Evolutionary conservation across 2,888 invertebrate species (phyloP), one percentile per base, ranked within the genome.

Genomic region (Abscondita cerata): DNA sequence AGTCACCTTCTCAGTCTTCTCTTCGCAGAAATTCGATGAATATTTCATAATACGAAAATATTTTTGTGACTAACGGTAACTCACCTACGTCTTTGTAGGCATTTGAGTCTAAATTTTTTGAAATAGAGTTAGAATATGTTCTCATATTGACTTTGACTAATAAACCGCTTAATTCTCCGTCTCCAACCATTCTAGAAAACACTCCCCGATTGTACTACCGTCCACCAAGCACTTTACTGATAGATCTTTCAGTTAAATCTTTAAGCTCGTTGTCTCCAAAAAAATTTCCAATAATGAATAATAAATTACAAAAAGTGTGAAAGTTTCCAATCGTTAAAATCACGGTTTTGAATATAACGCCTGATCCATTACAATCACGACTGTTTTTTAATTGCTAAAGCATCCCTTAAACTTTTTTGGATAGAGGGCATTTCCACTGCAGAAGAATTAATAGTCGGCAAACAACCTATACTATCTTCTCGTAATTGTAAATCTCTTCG

Each of bases 231-330:
- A 33, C 34, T 34, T 33, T 34, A 1, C 1, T 34, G 1, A 51
- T 33, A 9, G 51, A 51, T 6, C 51, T 36, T 16, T 33, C 51
- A 16, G 51, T 19, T 51, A 51, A 38, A 38, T 38, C 51, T 11
- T n/a, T 1, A 18, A 34, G 36, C 38, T 38, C 34, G 4, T 18
- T 34, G 16, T 51, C 34, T 1, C 38, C 38, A 36, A 51, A 51
- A 16, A 9, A 18, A 19, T 51, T 51, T 11, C 51, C 38, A 18
- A 36, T 18, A 18, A 18, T 38, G 1, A 19, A 16, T 2, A 36
- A 3, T 9, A 51, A 38, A 19, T 51, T 51, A 16, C 51, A 51
- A 36, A 48, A 11, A 1, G 47, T 11, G 20, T 47, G 47, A 11
- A 47, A 47, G 12, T 25, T 25, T n/a, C n/a, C n/a, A n/a, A n/a